phyloP scores from a whole-genome alignment of 1,140 invertebrate species.

The Stegodyphus dumicola region DNA sequence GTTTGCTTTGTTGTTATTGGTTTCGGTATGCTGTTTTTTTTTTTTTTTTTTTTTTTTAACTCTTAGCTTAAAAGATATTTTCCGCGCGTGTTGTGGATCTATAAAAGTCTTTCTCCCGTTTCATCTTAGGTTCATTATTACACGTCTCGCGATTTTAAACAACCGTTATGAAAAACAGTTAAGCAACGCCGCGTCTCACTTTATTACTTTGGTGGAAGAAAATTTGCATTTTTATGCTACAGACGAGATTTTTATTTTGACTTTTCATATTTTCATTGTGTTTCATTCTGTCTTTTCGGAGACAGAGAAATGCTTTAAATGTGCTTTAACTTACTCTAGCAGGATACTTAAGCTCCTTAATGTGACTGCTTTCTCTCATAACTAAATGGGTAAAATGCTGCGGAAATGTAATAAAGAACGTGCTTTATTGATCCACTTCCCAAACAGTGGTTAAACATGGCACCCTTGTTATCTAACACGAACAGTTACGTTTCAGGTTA shows the following conservation, averaged over 20 bases:
- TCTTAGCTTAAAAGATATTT: constrained; percentile 28
- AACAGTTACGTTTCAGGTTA: too few species aligned
- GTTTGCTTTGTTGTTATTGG: constrained; percentile 1
- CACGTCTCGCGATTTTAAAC: constrained; percentile 25
- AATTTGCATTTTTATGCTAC: constrained; percentile 41
- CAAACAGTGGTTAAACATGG: too few species aligned
- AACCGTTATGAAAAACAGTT: constrained; percentile 44
- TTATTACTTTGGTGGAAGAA: constrained; percentile 22
- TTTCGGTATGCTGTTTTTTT: background rate
- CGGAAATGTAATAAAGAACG: too few species aligned
- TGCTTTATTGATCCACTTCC: too few species aligned
- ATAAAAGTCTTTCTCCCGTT: constrained; percentile 3
- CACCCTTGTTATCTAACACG: too few species aligned
- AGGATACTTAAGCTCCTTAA: constrained; percentile 13
- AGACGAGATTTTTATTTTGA: constrained; percentile 12
- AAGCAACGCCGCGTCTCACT: constrained; percentile 16
- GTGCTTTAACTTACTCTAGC: constrained; percentile 12
- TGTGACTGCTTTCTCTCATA: background rate
- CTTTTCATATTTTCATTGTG: constrained; percentile 7
- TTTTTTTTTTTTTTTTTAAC: constrained; percentile 2
- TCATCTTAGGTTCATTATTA: constrained; percentile 17
- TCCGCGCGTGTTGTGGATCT: background rate
- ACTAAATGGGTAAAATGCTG: too few species aligned
- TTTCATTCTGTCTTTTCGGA: background rate
- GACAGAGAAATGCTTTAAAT: background rate